These are phyloP conservation scores for Cyprinodon diabolis DNA, from an alignment of 2,797 vertebrate genomes.

Conservation along the genomic window DNA sequence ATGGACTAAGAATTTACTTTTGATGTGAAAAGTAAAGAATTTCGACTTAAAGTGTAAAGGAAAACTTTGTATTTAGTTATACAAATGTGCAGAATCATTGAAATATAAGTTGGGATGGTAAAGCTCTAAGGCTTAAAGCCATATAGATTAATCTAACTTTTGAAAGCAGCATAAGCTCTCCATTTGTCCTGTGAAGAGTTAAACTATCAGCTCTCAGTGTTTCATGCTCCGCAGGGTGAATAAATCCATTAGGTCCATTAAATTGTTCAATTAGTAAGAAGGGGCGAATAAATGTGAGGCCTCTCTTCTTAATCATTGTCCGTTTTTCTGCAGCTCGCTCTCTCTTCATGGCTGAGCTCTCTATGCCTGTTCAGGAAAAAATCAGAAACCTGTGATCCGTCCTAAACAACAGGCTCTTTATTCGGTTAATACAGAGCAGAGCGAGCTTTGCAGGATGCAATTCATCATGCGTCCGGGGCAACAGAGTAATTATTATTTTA, in stretches of 20 bases:
- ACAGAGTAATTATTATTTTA: not conserved
- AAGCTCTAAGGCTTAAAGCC: not conserved
- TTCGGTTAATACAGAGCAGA: not conserved
- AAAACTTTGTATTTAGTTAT: not conserved
- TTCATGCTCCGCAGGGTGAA: slow-evolving; percentile 17
- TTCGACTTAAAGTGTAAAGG: not conserved
- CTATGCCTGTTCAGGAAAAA: slow-evolving; percentile 3
- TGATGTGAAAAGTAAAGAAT: not conserved
- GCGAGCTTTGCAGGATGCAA: not conserved
- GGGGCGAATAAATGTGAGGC: slow-evolving; percentile 9
- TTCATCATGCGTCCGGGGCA: slow-evolving; percentile 8
- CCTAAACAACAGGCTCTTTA: not conserved
- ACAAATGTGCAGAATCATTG: not conserved
- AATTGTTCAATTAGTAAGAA: slow-evolving; percentile 39
- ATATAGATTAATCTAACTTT: not conserved
- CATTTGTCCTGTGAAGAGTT: not conserved
- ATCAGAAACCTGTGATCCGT: not conserved
- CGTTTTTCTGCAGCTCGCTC: slow-evolving; percentile 7
- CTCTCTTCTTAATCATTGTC: slow-evolving; percentile 33
- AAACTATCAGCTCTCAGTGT: not conserved
- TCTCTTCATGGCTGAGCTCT: slow-evolving; percentile 1
- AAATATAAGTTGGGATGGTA: not conserved
- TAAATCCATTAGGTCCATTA: slow-evolving; percentile 46
- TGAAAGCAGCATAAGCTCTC: not conserved
- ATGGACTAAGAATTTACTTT: not conserved